Evolutionary conservation across 37 sponge, comb jelly and placozoan genomes (phyloP), one percentile per base, ranked within the genome.

Genomic region (Eunapius fragilis): DNA sequence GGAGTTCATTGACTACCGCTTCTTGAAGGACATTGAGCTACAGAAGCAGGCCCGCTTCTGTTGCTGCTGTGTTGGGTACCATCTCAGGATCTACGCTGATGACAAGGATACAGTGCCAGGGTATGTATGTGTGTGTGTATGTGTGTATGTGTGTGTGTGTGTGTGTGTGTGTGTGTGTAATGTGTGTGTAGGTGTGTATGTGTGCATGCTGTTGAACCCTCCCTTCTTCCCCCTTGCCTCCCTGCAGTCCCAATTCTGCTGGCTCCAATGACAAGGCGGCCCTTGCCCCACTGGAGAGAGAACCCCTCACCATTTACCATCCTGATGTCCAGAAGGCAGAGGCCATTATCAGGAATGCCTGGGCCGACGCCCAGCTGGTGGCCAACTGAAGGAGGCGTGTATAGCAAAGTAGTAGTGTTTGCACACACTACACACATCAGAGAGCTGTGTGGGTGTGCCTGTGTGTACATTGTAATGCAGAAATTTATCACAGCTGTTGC

Each of bases 21-120:
- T 95, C 89, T 28, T 95, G 85, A 95, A 95, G 82, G 96, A 95
- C 76, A 80, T 95, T 41, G 96, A 95, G 83, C 28, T 95, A 12
- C 81, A 88, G 22, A 82, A 79, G 71, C 82, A 89, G 26, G 93
- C 96, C 38, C 87, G 87, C 67, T 95, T 88, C 71, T 68, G 72
- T 41, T 95, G 96, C 86, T 95, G 87, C 89, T 95, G 91, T 83
- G 87, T 87, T 58, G 96, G 96, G 26, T 49, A 87, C 0, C 91
- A 95, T 77, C 89, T 95, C 32, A 80, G 90, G 28, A 85, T 95
- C 85, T 95, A 88, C 67, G 96, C 96, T 68, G 96, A 95, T 68
- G 96, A 95, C 86, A 94, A 94, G 69, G 94, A 94, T 48, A 37
- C 83, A 58, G 58, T 17, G 58, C 58, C 7, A 11, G 58, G 58